Percentiles rank a stretch among this genome's conserved stretches.
Conservation (phyloP, 2,113 vertebrate genomes). For the Sander vitreus region DNA sequence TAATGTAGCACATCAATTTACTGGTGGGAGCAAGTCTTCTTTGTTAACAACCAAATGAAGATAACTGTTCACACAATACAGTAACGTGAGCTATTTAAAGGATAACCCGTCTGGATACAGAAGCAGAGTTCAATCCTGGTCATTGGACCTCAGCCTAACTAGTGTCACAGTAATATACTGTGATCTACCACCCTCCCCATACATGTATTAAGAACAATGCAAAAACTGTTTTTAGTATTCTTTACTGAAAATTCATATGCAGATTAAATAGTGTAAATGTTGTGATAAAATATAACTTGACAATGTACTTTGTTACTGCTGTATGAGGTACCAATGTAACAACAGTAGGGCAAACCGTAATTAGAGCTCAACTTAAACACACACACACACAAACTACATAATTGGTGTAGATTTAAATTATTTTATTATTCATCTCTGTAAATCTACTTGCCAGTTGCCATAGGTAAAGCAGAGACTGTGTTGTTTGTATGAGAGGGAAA, state of each 20-base stretch:
- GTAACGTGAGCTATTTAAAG: slow-evolving; percentile 6
- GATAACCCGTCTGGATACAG: slow-evolving; percentile 16
- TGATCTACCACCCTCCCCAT: slow-evolving; percentile 5
- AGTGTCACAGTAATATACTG: slow-evolving; percentile 18
- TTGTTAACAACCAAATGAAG: too few relatives aligned
- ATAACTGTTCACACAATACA: too few relatives aligned
- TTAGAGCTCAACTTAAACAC: background rate
- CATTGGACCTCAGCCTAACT: slow-evolving; percentile 17
- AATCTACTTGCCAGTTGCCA: background rate
- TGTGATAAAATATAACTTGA: slow-evolving; percentile 12
- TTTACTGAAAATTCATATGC: background rate
- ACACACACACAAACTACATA: too few relatives aligned
- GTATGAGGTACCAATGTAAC: background rate
- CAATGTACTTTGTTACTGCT: too few relatives aligned
- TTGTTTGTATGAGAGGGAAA: background rate
- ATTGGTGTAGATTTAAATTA: too few relatives aligned
- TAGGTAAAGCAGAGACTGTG: background rate
- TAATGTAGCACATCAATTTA: too few relatives aligned
- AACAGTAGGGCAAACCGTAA: slow-evolving; percentile 1
- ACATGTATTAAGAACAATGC: slow-evolving; percentile 6
- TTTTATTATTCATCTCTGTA: background rate
- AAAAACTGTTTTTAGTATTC: background rate
- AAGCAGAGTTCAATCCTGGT: slow-evolving; percentile 36
- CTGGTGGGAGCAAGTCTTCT: too few relatives aligned
- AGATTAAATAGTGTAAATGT: too few relatives aligned